phyloP scores from a whole-genome alignment of 2,797 vertebrate genomes.

The Eurystomus glaucurus region DNA sequence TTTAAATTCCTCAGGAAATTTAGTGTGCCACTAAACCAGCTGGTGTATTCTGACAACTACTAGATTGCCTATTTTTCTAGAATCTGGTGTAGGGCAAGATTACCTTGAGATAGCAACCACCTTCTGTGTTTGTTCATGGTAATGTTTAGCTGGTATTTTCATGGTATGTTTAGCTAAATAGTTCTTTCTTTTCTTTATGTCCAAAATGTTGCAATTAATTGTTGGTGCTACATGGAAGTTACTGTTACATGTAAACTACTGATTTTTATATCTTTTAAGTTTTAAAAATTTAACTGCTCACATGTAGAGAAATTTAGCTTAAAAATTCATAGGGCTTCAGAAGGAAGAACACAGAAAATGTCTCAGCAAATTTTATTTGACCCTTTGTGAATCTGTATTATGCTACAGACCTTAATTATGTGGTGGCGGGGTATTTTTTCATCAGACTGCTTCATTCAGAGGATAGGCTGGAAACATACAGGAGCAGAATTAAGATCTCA shows the following conservation, averaged over 20 bases:
- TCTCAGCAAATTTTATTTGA: neutral
- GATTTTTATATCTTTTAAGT: neutral
- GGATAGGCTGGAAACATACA: neutral
- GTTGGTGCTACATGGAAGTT: neutral
- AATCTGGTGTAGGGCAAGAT: neutral
- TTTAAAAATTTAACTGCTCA: neutral
- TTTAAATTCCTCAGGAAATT: neutral
- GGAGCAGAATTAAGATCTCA: slow-evolving; percentile 2
- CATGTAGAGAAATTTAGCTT: neutral
- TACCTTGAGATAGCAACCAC: neutral
- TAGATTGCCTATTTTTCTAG: neutral
- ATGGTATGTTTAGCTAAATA: neutral
- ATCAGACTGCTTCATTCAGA: neutral
- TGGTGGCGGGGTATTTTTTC: neutral
- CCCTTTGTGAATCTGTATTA: neutral
- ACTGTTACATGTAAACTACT: neutral
- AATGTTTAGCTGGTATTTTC: neutral
- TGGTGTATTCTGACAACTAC: neutral
- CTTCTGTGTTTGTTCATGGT: neutral
- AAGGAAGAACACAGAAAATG: neutral
- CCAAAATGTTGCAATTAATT: neutral
- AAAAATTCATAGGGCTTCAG: neutral
- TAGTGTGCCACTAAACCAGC: neutral
- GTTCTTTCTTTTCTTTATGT: neutral
- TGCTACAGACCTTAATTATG: neutral